Percentiles rank a stretch among this genome's conserved stretches.
Conservation (phyloP, 2,113 vertebrate species). For the Isichthys henryi region DNA sequence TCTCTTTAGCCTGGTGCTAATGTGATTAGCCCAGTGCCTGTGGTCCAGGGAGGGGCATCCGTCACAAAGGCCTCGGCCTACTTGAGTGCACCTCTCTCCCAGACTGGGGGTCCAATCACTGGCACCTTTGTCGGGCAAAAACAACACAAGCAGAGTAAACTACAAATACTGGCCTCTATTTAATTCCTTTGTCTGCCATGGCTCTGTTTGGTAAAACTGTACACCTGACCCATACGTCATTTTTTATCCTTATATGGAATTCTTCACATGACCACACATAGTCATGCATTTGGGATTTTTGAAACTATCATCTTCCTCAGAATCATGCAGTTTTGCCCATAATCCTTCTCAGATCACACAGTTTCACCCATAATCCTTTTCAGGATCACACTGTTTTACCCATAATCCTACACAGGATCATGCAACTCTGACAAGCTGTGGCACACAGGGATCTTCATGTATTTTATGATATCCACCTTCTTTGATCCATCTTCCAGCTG, state of each 20-base stretch:
- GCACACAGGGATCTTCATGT: neutral
- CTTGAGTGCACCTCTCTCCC: slow-evolving; percentile 66
- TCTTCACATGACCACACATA: neutral
- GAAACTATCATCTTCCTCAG: neutral
- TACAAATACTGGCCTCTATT: neutral
- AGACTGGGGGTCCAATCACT: slow-evolving; percentile 66
- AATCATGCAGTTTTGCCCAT: neutral
- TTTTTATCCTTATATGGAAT: neutral
- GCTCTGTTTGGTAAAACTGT: neutral
- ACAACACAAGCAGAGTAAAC: slow-evolving; percentile 23
- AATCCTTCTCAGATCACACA: neutral
- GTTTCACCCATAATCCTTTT: neutral
- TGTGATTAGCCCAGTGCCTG: slow-evolving; percentile 88
- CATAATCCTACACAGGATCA: neutral
- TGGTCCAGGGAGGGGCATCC: slow-evolving; percentile 67
- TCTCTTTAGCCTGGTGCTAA: slow-evolving; percentile 80
- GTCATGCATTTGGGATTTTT: neutral
- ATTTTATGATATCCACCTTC: neutral
- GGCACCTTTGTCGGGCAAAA: slow-evolving; percentile 67
- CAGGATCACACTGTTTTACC: neutral
- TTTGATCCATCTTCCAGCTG: neutral
- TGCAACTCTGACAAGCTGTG: neutral
- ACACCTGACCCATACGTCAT: neutral
- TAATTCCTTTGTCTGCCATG: neutral
- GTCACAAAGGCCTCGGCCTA: slow-evolving; percentile 72